These are phyloP conservation scores for Leontopithecus rosalia DNA, from an alignment of 2,797 vertebrate species.

Conservation along the genomic window DNA sequence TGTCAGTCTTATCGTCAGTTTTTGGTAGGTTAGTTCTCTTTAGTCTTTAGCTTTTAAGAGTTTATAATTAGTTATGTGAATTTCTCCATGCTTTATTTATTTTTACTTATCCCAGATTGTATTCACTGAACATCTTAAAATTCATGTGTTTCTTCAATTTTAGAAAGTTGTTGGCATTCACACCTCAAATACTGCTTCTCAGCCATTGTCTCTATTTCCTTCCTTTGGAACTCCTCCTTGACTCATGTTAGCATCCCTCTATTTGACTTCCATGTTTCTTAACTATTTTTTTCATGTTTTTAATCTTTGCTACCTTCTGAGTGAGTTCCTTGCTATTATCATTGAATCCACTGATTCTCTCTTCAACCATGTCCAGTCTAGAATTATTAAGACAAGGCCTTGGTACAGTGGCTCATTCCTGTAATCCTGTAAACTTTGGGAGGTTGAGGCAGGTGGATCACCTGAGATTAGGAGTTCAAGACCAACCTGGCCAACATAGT, in stretches of 20 bases:
- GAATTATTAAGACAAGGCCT: not conserved
- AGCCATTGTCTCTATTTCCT: not conserved
- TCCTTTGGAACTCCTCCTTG: not conserved
- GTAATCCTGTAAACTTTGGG: not conserved
- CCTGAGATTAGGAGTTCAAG: not conserved
- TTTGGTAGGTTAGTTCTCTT: not conserved
- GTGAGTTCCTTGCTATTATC: not conserved
- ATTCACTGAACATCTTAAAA: not conserved
- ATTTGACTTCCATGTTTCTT: not conserved
- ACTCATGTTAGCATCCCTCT: not conserved
- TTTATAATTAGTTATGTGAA: not conserved
- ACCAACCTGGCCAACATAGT: not conserved
- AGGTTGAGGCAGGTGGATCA: not conserved
- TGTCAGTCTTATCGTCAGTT: not conserved
- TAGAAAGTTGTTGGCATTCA: not conserved
- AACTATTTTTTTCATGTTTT: not conserved
- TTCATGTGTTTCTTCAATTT: not conserved
- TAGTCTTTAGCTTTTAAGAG: not conserved
- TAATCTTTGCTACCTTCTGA: not conserved
- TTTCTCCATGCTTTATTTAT: not conserved
- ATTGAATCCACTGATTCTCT: not conserved
- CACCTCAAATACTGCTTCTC: not conserved
- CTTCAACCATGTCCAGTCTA: not conserved
- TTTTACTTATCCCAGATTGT: not conserved
- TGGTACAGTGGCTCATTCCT: not conserved